phyloP scores from a whole-genome alignment of 2,113 vertebrate genomes.

The Neodon shergylaensis region DNA sequence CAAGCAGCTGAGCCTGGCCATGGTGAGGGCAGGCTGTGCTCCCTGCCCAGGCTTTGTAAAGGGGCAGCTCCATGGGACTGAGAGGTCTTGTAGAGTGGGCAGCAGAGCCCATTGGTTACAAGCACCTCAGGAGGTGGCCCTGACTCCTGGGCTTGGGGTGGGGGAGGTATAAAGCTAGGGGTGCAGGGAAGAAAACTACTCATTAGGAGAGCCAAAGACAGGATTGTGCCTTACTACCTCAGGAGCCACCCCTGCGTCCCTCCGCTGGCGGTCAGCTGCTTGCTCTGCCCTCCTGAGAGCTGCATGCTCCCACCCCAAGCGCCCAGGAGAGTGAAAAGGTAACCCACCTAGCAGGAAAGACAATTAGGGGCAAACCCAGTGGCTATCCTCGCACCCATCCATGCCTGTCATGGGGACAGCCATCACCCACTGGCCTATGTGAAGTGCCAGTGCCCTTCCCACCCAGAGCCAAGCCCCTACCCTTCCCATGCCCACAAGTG shows the following conservation, averaged over 20 bases:
- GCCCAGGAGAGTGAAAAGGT: slow-evolving; percentile 48
- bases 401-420: slow-evolving; percentile 65
- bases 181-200: slow-evolving; percentile 74
- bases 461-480: slow-evolving; percentile 44
- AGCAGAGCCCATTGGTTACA: slow-evolving; percentile 39
- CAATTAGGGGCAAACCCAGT: slow-evolving; percentile 21
- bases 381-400: slow-evolving; percentile 30
- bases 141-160: slow-evolving; percentile 45
- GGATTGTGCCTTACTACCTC: slow-evolving; percentile 80
- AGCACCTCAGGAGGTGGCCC: slow-evolving; percentile 61
- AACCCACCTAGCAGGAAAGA: slow-evolving; percentile 28
- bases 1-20: slow-evolving; percentile 7
- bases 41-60: not conserved
- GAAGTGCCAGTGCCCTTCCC: slow-evolving; percentile 93
- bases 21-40: not conserved
- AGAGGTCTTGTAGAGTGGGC: slow-evolving; percentile 47
- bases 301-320: slow-evolving; percentile 67
- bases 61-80: slow-evolving; percentile 34
- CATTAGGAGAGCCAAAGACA: slow-evolving; percentile 82
- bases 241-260: slow-evolving; percentile 68
- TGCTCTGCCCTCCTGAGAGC: slow-evolving; percentile 35
- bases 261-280: slow-evolving; percentile 54
- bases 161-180: slow-evolving; percentile 20
- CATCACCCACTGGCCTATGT: slow-evolving; percentile 85
- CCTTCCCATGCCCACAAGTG: slow-evolving; percentile 89